A percentile compares a stretch with the other conserved stretches of the same genome.
phyloP scores from a whole-genome alignment of 2,888 invertebrate species.

The Mesochorus sp. region DNA sequence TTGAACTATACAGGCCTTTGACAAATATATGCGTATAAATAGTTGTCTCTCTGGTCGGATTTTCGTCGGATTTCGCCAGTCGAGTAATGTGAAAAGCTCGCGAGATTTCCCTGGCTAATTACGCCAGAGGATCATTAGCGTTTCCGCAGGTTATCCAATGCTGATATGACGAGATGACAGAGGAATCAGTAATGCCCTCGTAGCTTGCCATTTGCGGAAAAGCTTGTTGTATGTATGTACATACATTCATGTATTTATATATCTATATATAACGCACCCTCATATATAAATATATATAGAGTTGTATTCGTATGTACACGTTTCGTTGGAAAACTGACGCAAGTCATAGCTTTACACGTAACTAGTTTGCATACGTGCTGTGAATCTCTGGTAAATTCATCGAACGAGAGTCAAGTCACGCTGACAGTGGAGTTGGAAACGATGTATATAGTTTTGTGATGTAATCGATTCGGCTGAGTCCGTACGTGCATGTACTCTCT shows the following conservation, averaged over 20 bases:
- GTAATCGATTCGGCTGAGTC: slow-evolving; percentile 43
- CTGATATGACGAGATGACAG: slow-evolving; percentile 51
- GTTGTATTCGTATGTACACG: background rate
- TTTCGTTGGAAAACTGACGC: slow-evolving; percentile 10
- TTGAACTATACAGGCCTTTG: too few species aligned
- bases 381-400: slow-evolving; percentile 45
- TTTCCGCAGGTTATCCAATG: slow-evolving; percentile 43
- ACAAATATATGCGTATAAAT: background rate
- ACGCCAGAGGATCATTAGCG: slow-evolving; percentile 36
- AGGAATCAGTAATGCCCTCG: slow-evolving; percentile 24
- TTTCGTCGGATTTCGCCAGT: slow-evolving; percentile 28
- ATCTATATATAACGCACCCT: background rate
- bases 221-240: slow-evolving; percentile 11
- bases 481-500: background rate
- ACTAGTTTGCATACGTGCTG: slow-evolving; percentile 53
- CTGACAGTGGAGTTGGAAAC: slow-evolving; percentile 26
- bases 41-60: slow-evolving; percentile 11
- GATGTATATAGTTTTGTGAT: slow-evolving; percentile 9
- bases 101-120: slow-evolving; percentile 36
- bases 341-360: slow-evolving; percentile 29
- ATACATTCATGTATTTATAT: background rate
- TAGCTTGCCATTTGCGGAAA: slow-evolving; percentile 36
- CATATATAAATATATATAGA: too few species aligned
- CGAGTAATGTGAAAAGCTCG: slow-evolving; percentile 45
- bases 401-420: slow-evolving; percentile 42